Evolutionary conservation across 2,888 invertebrate genomes (phyloP).

Genomic region (Eulithis prunata): DNA sequence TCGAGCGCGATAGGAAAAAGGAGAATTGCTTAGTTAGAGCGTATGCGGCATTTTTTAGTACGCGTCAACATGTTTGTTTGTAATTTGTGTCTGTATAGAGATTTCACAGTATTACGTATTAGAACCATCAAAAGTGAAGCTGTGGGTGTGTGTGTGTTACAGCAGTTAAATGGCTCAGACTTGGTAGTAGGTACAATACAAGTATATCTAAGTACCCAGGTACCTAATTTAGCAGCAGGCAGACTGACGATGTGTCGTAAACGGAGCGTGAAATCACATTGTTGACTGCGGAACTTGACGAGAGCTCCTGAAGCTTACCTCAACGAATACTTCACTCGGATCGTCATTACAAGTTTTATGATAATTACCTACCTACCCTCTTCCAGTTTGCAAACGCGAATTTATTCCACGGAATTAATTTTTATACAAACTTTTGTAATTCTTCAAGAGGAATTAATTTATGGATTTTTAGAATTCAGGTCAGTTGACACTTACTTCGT

Average conservation of each 20-base stretch:
- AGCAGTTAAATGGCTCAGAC: too few species aligned
- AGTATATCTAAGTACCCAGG: too few species aligned
- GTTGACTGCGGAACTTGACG: constrained; percentile 57
- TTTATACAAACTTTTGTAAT: constrained; percentile 21
- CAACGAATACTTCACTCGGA: constrained; percentile 49
- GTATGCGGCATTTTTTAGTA: not conserved
- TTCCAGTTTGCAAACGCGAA: constrained; percentile 22
- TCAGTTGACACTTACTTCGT: not conserved
- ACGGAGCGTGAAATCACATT: constrained; percentile 33
- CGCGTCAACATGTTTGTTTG: too few species aligned
- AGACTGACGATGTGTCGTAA: constrained; percentile 5
- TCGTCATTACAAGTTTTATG: constrained; percentile 51
- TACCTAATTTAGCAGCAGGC: not conserved
- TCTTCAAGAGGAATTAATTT: constrained; percentile 36
- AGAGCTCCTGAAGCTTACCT: constrained; percentile 52
- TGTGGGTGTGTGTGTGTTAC: too few species aligned
- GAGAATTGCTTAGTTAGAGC: constrained; percentile 1
- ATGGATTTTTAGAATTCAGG: constrained; percentile 26
- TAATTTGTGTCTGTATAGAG: too few species aligned
- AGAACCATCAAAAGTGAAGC: too few species aligned
- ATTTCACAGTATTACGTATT: too few species aligned
- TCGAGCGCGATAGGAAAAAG: not conserved
- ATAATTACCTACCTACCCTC: constrained; percentile 38
- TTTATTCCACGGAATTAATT: constrained; percentile 36
- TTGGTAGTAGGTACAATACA: too few species aligned